Percentiles rank a stretch among this genome's conserved stretches.
Evolutionary conservation across 2,113 vertebrate genomes (phyloP).

Genomic region (Centrocercus urophasianus): DNA sequence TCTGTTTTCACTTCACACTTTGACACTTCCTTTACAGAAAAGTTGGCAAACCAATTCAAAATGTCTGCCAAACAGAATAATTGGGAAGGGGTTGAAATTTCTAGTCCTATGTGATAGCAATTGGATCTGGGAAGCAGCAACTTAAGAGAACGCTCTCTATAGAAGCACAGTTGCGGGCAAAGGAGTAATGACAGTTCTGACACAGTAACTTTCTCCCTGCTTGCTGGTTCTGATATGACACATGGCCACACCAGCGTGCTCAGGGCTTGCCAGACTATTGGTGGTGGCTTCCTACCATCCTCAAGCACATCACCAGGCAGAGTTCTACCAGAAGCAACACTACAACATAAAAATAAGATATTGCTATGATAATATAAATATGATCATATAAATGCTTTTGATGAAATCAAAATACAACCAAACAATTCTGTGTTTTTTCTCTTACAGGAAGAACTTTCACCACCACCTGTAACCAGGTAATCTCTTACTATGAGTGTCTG

Average conservation of each 20-base stretch:
- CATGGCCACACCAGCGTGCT: background rate
- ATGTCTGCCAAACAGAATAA: background rate
- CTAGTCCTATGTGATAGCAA: background rate
- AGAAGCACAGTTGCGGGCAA: background rate
- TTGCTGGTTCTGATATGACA: background rate
- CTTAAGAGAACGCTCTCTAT: background rate
- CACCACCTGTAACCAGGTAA: constrained; percentile 62
- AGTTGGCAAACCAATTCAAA: background rate
- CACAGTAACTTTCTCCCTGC: background rate
- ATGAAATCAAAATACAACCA: background rate
- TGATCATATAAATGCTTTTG: background rate
- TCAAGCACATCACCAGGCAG: background rate
- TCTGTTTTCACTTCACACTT: background rate
- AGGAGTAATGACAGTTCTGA: constrained; percentile 19
- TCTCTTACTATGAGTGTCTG: background rate
- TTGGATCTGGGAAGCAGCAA: background rate
- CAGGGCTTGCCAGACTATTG: background rate
- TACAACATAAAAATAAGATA: background rate
- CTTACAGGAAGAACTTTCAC: constrained; percentile 67
- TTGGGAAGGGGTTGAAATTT: background rate
- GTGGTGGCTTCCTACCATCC: background rate
- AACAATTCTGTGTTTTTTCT: background rate
- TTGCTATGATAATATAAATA: background rate
- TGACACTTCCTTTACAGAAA: background rate
- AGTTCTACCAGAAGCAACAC: background rate